Evolutionary conservation across 2,797 vertebrate genomes (phyloP), one percentile per base, ranked within the genome.

Genomic region (Mus caroli): DNA sequence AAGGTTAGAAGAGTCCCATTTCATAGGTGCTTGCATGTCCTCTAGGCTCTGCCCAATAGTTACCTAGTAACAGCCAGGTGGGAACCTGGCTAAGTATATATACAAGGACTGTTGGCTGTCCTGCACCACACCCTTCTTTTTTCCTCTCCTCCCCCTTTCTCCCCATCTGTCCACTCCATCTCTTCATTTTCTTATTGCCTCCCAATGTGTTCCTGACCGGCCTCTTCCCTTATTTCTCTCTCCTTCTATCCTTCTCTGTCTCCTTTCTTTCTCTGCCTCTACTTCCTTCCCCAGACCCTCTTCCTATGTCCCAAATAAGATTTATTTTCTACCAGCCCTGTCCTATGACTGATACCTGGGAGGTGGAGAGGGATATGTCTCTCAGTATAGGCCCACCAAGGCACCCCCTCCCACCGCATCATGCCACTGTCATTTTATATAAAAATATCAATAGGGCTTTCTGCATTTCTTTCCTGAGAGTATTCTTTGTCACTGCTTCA

Each of bases 1-100:
- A 91, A 94, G 62, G 78, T 67, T 76, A 88, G 28, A 56, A 56
- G 91, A 93, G 43, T 88, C 75, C 69, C 9, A 58, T 92, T 95
- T 96, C 78, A 50, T 64, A 19, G 15, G 34, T 69, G 67, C 8
- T 17, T n/a, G 31, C 34, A 69, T 69, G n/a, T 69, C 67, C 15
- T 69, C 31, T 17, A 69, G 34, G 67, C 67, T 69, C 67, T 69
- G 67, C 67, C 34, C 34, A 69, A 69, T 6, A 17, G 31, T 69
- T 69, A 17, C 34, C 34, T 19, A n/a, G 67, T n/a, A 69, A 69
- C 34, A 69, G 14, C 31, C 67, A 69, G 15, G 67, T 69, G n/a
- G 15, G 67, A 69, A 6, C 67, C 34, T 69, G 67, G 67, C 67
- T 69, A 69, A n/a, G 67, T 69, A 69, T 69, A n/a, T 69, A 69